Evolutionary conservation across 2,888 invertebrate species (phyloP), one percentile per base, ranked within the genome.

Genomic region (Tuberolachnus salignus): DNA sequence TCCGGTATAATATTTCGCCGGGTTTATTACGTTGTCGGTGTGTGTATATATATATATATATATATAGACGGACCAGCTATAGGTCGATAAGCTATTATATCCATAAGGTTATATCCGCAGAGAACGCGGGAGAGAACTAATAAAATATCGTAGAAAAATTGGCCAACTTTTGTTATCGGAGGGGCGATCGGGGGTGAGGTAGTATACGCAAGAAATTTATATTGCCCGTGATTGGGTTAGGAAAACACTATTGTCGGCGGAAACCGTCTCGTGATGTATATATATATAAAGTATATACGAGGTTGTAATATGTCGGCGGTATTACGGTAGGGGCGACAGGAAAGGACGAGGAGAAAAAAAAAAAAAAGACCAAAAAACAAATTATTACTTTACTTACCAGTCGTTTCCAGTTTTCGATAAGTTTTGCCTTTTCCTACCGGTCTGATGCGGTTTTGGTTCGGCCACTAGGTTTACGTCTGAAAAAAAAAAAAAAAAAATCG

Each of bases 381-480:
- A 81, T 74, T 81, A 80, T 44, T 53, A 53, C 63, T 78, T 26
- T 82, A 87, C 89, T 88, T 84, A 90, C 90, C 90, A 90, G 83
- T 90, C 90, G 84, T 90, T 90, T 84, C 90, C 90, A 57, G 90
- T 90, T 87, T 90, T 90, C 81, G 89, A 87, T 83, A 90, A 87
- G 84, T 90, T 90, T 85, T 90, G 90, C 83, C 90, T 85, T 85
- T 90, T 91, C 83, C 90, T 87, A 82, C 90, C 90, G 46, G 90
- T 90, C 85, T 91, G 91, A 84, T 91, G 90, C 74, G 91, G 90
- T 85, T 92, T 92, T 64, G 92, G 92, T 85, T 92, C 92, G 26
- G 91, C 90, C 73, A 91, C 91, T 90, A 92, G 90, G 85, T 92
- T 92, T 82, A 92, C 91, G 87, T 91, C 91, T 91, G 88, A 80